Base-by-base conservation (phyloP, 2,113 vertebrate species). In the Motacilla alba region DNA sequence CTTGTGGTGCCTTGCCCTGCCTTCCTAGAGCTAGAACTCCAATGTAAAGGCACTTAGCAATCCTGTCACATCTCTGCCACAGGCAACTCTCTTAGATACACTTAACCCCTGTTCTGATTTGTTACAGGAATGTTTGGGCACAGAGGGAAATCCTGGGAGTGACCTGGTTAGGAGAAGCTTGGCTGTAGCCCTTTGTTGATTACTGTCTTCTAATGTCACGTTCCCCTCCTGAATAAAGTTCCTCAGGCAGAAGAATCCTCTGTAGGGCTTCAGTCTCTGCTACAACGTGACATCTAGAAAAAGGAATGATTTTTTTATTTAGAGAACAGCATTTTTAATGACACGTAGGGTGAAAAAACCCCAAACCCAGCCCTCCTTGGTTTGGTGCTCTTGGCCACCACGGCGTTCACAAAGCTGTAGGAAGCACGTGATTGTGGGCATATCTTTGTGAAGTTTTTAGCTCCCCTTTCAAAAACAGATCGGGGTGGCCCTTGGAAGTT, bases 1-100 rank as follows among this genome's bases (percentile, higher is more conserved):
- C 96, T 97, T 85, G 93, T 91, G 97, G 94, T 90, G 92, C 94
- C 95, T 94, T 93, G 86, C 92, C 89, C 87, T 77, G 55, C 92
- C 60, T 95, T 94, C 69, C 86, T 87, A 91, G 72, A 87, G 79
- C 72, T 94, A 76, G 75, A 95, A 52, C 52, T 60, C 81, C 83
- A 43, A 4, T 53, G 15, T 15, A 66, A 60, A 79, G 83, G 80
- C 94, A 92, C 60, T 87, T 46, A 64, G 74, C 63, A 63, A 10
- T 87, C 87, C 76, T 87, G 56, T 43, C 87, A 78, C 44, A 0
- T 41, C 53, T 69, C 85, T 70, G 64, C 46, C 6, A 7, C 60
- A 88, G 87, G 63, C 83, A 75, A 37, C 52, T 47, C 24, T 75
- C 27, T 22, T 8, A 64, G 79, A 49, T 53, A 27, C 52, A 28